Conservation (phyloP, 2,113 vertebrate genomes). For the Hirundichthys speculiger region DNA sequence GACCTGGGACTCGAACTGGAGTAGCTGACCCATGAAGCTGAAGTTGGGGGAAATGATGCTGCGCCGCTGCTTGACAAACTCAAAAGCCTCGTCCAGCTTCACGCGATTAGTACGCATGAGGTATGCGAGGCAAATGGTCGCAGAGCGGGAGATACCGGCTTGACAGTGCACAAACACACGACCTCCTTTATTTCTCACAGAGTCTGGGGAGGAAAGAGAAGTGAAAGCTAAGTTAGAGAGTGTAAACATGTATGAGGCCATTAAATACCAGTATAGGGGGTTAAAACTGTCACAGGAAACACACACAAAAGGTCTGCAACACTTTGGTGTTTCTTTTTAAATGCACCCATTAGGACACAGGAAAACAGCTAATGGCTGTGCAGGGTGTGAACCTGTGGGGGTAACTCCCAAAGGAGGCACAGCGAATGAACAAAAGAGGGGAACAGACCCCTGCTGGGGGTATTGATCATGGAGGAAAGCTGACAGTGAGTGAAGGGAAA, state of each 20-base stretch:
- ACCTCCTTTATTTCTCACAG: slow-evolving; percentile 91
- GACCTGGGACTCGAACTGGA: slow-evolving; percentile 97
- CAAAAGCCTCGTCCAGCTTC: slow-evolving; percentile 97
- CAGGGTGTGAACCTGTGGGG: slow-evolving; percentile 59
- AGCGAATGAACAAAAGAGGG: slow-evolving; percentile 69
- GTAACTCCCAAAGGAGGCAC: slow-evolving; percentile 59
- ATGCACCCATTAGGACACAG: slow-evolving; percentile 73
- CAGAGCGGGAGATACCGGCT: slow-evolving; percentile 96
- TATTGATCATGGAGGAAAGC: slow-evolving; percentile 80
- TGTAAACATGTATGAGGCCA: slow-evolving; percentile 7
- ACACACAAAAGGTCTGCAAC: slow-evolving; percentile 25
- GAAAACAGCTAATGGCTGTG: slow-evolving; percentile 66
- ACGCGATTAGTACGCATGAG: slow-evolving; percentile 98
- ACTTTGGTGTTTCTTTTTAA: slow-evolving; percentile 70
- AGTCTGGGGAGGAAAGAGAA: slow-evolving; percentile 81
- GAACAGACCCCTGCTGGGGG: slow-evolving; percentile 62
- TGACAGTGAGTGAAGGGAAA: slow-evolving; percentile 70
- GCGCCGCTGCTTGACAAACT: slow-evolving; percentile 97
- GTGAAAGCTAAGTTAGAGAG: slow-evolving; percentile 51
- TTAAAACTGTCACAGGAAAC: slow-evolving; percentile 37
- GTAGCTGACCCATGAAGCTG: slow-evolving; percentile 99
- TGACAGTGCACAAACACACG: slow-evolving; percentile 98
- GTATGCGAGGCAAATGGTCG: slow-evolving; percentile 98
- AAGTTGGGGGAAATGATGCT: slow-evolving; percentile 99
- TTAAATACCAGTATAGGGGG: slow-evolving; percentile 18